These are phyloP conservation scores for Aegithalos caudatus DNA, from an alignment of 2,113 vertebrate genomes.

Conservation along the genomic window DNA sequence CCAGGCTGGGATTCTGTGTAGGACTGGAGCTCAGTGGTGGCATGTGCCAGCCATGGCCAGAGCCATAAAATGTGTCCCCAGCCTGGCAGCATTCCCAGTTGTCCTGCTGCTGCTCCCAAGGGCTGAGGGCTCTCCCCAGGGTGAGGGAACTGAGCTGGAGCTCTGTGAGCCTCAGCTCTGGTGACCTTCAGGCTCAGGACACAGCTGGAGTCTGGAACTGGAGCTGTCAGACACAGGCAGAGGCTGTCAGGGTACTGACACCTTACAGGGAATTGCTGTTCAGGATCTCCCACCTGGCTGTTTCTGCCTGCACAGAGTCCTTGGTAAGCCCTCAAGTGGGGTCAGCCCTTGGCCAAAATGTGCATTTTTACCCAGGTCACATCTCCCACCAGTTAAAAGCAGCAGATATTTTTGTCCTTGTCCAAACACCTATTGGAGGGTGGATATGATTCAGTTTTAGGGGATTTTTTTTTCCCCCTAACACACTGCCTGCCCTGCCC, in stretches of 20 bases:
- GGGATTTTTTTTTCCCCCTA: rapidly evolving
- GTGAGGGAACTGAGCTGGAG: background rate
- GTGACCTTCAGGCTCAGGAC: background rate
- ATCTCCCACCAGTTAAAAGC: background rate
- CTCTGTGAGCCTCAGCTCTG: background rate
- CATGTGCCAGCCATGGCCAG: rapidly evolving
- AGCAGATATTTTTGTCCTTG: background rate
- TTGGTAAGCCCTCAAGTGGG: background rate
- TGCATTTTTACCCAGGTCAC: background rate
- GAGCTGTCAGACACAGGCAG: background rate
- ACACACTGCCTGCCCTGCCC: no score
- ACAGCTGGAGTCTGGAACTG: background rate
- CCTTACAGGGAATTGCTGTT: background rate
- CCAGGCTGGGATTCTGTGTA: background rate
- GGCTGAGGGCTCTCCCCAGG: background rate
- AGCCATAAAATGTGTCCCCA: background rate
- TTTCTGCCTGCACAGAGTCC: background rate
- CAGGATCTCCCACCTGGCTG: background rate
- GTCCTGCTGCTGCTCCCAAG: background rate
- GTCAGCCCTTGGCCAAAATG: background rate
- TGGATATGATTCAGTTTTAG: background rate
- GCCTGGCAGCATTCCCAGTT: background rate
- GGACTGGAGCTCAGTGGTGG: background rate
- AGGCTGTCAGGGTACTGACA: rapidly evolving
- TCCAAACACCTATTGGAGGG: background rate